These are phyloP conservation scores for Penaeus japonicus DNA, from an alignment of 1,140 invertebrate genomes.

Conservation along the genomic window DNA sequence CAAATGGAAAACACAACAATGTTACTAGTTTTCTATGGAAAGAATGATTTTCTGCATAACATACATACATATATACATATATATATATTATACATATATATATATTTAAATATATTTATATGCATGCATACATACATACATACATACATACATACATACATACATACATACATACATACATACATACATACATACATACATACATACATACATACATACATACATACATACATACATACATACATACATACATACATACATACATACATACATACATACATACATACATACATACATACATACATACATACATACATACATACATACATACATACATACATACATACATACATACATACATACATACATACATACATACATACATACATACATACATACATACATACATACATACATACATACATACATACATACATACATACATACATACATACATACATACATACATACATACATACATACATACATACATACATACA, in stretches of 20 bases:
- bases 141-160: background rate
- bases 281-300: background rate
- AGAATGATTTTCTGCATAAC: background rate
- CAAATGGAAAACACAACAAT: too few relatives aligned
- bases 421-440: constrained; percentile 13
- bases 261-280: constrained; percentile 13
- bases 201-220: background rate
- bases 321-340: background rate
- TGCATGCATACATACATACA: background rate
- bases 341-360: background rate
- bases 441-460: constrained; percentile 7
- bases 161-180: background rate
- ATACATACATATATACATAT: background rate
- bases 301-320: background rate
- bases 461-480: background rate
- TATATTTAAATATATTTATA: background rate
- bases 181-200: background rate
- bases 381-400: constrained; percentile 7
- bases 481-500: constrained; percentile 13
- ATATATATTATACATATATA: background rate
- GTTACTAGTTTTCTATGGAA: background rate
- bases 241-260: constrained; percentile 3
- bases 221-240: background rate
- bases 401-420: background rate
- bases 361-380: constrained; percentile 1